Evolutionary conservation across 2,797 vertebrate genomes (phyloP), one percentile per base, ranked within the genome.

Genomic region (Semotilus atromaculatus): DNA sequence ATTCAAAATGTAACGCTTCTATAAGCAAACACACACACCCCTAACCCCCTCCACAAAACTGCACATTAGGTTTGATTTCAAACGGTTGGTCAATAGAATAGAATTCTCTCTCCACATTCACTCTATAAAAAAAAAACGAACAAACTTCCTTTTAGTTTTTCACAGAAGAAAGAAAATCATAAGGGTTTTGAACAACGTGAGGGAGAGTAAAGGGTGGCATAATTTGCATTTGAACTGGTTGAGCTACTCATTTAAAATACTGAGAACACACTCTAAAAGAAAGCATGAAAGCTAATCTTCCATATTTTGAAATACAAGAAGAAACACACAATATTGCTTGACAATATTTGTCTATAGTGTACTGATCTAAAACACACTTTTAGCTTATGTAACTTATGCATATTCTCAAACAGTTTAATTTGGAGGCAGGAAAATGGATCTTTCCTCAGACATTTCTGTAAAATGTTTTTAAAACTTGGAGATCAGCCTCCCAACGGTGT

Each of bases 401-500:
- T 48, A 74, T 82, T 64, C 26, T 45, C 26, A 7, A 8, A 66
- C 40, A 66, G 43, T 6, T 51, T 29, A 6, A 48, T 82, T 43
- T 62, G 26, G 38, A 82, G 51, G 10, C 38, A 40, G 55, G 23
- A 71, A 82, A 82, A 34, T 60, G 4, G 26, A 82, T 64, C 8
- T 48, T 45, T 43, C 16, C 43, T 19, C 34, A 2, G 81, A 79
- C 60, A 26, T 67, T 66, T 66, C 76, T 58, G 60, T 43, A 29
- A 80, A 77, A 67, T 34, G 55, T 75, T 64, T 76, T 34, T 31
- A 68, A 78, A 53, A 85, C 85, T 55, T 73, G 6, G 40, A 79
- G 72, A 83, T 76, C 14, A 21, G 29, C 77, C 60, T 88, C 72
- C 82, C 66, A 26, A 73, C 8, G 11, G 51, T 77, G 71, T 81